Base-by-base conservation (phyloP, 2,888 invertebrate species). In the Ophonus ardosiacus region DNA sequence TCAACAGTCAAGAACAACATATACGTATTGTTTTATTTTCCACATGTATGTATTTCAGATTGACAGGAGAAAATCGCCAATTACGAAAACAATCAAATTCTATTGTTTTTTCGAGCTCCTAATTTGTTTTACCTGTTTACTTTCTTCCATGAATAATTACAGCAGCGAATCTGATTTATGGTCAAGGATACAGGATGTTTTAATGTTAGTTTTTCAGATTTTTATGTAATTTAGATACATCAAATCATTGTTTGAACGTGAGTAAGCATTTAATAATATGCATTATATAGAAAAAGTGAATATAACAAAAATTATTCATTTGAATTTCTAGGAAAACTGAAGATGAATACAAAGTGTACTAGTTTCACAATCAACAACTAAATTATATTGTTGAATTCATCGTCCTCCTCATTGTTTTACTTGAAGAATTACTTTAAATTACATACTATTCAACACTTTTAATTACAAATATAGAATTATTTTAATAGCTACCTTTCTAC, bases 81-180 rank as follows among this genome's bases (percentile, higher is more conserved):
- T 81, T 65, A 63, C 43, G 24, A 18, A 38, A 31, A 38, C 79
- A 24, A 21, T 79, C 18, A 79, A 81, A 38, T 63, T 43, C 68
- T 65, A 81, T 81, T 81, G 81, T 81, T 81, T 81, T 18, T n/a
- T 61, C 13, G 24, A 21, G 8, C 13, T 0, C 43, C 51, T 81
- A 81, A 81, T 81, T 81, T 65, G 24, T 17, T 65, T 43, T 40
- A 68, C 65, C 68, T 81, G 81, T 81, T 81, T 65, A 81, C 81
- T 81, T 81, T 81, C 81, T 63, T 81, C 17, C 65, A 51, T 65
- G 24, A 68, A 65, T 74, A 74, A 74, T 68, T 74, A 38, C 43
- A 8, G 10, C 71, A 43, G 43, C 68, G 68, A 68, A 74, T 74
- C 71, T 81, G 68, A 81, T 81, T 65, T 81, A 81, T 81, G 56